Evolutionary conservation across 2,113 vertebrate genomes (phyloP).

Genomic region (Heliornis fulica): DNA sequence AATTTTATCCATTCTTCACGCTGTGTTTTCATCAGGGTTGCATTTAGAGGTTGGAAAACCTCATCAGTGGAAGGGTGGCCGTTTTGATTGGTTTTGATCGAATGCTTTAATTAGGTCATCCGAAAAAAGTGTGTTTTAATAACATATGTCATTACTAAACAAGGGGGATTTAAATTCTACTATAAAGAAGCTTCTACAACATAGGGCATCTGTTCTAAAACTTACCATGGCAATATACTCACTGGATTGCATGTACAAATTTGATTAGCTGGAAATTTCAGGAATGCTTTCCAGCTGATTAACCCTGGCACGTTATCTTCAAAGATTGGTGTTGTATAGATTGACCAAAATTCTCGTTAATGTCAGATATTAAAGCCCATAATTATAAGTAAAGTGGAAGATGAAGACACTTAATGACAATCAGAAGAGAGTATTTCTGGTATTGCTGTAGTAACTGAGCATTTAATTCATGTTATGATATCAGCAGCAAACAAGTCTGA

Average conservation of each 20-base stretch:
- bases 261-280: slow-evolving; percentile 75
- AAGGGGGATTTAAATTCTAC: slow-evolving; percentile 61
- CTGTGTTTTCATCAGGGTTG: slow-evolving; percentile 45
- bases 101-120: slow-evolving; percentile 68
- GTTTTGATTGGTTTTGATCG: slow-evolving; percentile 62
- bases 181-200: slow-evolving; percentile 43
- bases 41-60: slow-evolving; percentile 24
- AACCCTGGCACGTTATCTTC: slow-evolving; percentile 70
- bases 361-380: slow-evolving; percentile 68
- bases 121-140: slow-evolving; percentile 67
- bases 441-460: slow-evolving; percentile 47
- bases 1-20: slow-evolving; percentile 66
- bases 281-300: slow-evolving; percentile 75
- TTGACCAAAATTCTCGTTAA: slow-evolving; percentile 70
- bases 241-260: slow-evolving; percentile 65
- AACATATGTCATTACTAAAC: slow-evolving; percentile 59
- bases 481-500: not conserved
- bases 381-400: slow-evolving; percentile 70
- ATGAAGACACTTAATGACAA: slow-evolving; percentile 60
- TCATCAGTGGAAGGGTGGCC: not conserved
- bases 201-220: slow-evolving; percentile 71
- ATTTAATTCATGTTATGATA: slow-evolving; percentile 38
- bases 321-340: slow-evolving; percentile 62
- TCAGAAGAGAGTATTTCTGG: slow-evolving; percentile 50
- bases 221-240: slow-evolving; percentile 63